These are phyloP conservation scores for Alloscopus bannaensis DNA, from an alignment of 2,888 invertebrate genomes.

Conservation along the genomic window DNA sequence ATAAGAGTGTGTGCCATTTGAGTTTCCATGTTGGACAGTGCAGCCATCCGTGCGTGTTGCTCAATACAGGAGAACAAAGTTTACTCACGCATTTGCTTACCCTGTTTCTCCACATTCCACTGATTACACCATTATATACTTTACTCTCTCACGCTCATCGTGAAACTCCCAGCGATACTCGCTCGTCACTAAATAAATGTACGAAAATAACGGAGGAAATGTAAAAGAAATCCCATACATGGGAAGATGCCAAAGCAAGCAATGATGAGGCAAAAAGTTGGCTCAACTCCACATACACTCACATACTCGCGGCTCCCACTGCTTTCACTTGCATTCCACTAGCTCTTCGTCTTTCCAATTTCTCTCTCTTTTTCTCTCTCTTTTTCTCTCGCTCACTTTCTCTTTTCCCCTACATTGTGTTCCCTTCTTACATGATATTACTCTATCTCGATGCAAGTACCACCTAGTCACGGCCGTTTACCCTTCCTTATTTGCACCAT, in stretches of 20 bases:
- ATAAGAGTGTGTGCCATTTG: slow-evolving; percentile 52
- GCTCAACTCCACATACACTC: slow-evolving; percentile 60
- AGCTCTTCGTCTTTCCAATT: slow-evolving; percentile 24
- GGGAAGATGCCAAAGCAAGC: slow-evolving; percentile 66
- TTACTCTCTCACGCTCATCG: slow-evolving; percentile 7
- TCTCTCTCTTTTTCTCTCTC: slow-evolving; percentile 32
- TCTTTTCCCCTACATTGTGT: slow-evolving; percentile 25
- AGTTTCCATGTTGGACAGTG: slow-evolving; percentile 55
- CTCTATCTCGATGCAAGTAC: slow-evolving; percentile 56
- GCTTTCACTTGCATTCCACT: slow-evolving; percentile 49
- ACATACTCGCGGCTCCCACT: too few relatives aligned
- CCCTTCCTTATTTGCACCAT: slow-evolving; percentile 64
- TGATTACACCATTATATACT: slow-evolving; percentile 38
- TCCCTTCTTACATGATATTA: slow-evolving; percentile 50
- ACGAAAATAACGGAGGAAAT: slow-evolving; percentile 57
- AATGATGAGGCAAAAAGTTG: slow-evolving; percentile 63
- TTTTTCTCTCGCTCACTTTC: background rate
- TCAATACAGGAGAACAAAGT: slow-evolving; percentile 15
- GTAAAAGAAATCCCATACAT: slow-evolving; percentile 57
- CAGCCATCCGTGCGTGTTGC: slow-evolving; percentile 50
- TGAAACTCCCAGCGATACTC: slow-evolving; percentile 13
- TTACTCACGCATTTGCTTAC: slow-evolving; percentile 38
- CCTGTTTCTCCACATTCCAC: slow-evolving; percentile 26
- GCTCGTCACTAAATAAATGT: slow-evolving; percentile 57
- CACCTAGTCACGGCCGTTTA: slow-evolving; percentile 63